Base-by-base conservation (phyloP, 2,797 vertebrate genomes). In the Botia kubotai region DNA sequence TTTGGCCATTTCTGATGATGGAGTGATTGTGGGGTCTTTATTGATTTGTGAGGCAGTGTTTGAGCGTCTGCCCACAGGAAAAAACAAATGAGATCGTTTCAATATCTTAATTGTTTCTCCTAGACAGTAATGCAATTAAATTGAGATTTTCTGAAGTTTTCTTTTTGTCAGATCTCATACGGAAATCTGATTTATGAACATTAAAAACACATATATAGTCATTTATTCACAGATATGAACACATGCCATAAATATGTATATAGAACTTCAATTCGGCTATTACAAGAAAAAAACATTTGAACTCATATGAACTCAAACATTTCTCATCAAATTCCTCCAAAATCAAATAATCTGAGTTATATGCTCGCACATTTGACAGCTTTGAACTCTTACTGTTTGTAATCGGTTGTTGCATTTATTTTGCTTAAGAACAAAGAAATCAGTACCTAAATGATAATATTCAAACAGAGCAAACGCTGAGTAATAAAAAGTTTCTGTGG, bases 31-130 rank as follows among this genome's bases (percentile, higher is more conserved):
- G 62, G 62, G 50, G 57, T 19, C 10, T 50, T 63, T 29, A 55
- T 63, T 75, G 39, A 63, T 46, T n/a, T 4, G 26, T 33, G 26
- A 63, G 60, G 60, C 26, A 29, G 60, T 63, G 23, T 14, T 46
- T 7, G 21, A 26, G 57, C 26, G 10, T 60, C 58, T 60, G 14
- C 58, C 26, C 12, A 16, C 17, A n/a, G 5, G 17, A 14, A 29
- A 10, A 26, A 60, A 60, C 50, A 11, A 60, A 26, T 23, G 1
- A 7, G 23, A 62, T 62, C 60, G 8, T 33, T 26, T 33, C 26
- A 63, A 33, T 29, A 63, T 63, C 26, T 63, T 63, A 63, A 63
- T 33, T 63, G 60, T 63, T 63, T 63, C 60, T 63, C 2, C 4
- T 62, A 29, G 58, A 62, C 58, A 62, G 58, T 62, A 29, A 62